A percentile compares a stretch with the other conserved stretches of the same genome.
Conservation (phyloP, 2,797 vertebrate species). For the Hafferia zeledoni region DNA sequence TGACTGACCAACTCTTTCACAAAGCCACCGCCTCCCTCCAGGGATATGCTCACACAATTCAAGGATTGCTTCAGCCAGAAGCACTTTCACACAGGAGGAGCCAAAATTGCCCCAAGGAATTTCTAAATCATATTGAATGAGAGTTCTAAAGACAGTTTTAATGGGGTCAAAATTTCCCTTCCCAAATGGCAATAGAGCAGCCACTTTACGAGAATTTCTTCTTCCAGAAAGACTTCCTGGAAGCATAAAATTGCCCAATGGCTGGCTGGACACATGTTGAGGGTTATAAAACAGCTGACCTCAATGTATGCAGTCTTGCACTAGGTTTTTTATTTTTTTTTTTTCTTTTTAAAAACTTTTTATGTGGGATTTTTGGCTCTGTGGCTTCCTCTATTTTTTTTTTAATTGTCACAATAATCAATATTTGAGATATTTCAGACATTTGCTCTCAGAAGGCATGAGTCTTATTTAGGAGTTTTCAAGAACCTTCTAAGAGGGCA, state of each 20-base stretch:
- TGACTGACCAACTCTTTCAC: background rate
- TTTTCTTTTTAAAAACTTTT: background rate
- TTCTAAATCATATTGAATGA: background rate
- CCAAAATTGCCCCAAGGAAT: constrained; percentile 24
- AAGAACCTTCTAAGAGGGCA: background rate
- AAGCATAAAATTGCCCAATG: background rate
- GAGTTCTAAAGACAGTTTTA: background rate
- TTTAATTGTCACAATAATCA: background rate
- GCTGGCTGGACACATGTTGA: background rate
- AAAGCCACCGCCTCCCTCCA: background rate
- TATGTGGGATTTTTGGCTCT: background rate
- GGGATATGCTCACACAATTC: background rate
- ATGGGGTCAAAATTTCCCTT: background rate
- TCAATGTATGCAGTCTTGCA: background rate
- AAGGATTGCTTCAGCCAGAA: constrained; percentile 6
- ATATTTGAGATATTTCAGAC: background rate
- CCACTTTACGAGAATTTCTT: background rate
- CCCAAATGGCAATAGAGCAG: background rate
- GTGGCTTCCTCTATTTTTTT: background rate
- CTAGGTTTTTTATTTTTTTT: background rate
- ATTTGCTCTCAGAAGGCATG: background rate
- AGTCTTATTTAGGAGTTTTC: background rate
- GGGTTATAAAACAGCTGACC: background rate
- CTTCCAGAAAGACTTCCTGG: background rate
- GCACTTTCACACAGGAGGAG: constrained; percentile 33